Evolutionary conservation across 2,113 vertebrate genomes (phyloP), one percentile per base, ranked within the genome.

Genomic region (Bubo blakistoni): DNA sequence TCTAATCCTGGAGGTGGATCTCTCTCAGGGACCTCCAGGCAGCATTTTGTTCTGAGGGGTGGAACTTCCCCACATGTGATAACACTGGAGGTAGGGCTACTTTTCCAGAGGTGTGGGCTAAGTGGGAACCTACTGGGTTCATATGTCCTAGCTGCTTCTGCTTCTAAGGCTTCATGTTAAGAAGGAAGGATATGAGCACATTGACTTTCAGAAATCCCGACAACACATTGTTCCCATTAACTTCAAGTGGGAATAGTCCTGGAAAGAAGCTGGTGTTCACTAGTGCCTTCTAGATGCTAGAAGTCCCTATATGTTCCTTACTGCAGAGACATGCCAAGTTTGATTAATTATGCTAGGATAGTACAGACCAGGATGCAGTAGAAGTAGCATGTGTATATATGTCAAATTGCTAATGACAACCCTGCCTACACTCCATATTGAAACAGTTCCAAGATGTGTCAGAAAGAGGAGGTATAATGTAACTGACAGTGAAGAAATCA

Each of bases 401-500:
- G 62, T 86, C 91, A 95, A 90, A 92, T 79, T 86, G 86, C 80
- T 94, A 95, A 81, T 81, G 86, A 92, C 92, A 94, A 54, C 72
- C 71, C 86, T 95, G 85, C 92, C 92, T 91, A 92, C 95, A 69
- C 52, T 94, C 90, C 72, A 96, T 93, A 58, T 57, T 94, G 88
- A 80, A 95, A 74, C 32, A 55, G 36, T 87, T 96, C 77, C 92
- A 96, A 92, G 73, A 59, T 0, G 0, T 85, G 63, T 95, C 92
- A 76, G 71, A 94, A 96, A 88, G 13, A 90, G 74, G 77, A 96
- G 86, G 34, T 74, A 54, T 40, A 76, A 47, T 78, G 82, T 92
- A 95, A 96, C 73, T 96, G 90, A 90, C 92, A 97, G 62, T 51
- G 77, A 97, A 69, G 79, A 89, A 97, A 91, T 88, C 42, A 90